phyloP scores from a whole-genome alignment of 2,113 vertebrate species.

The Arizona elegans region DNA sequence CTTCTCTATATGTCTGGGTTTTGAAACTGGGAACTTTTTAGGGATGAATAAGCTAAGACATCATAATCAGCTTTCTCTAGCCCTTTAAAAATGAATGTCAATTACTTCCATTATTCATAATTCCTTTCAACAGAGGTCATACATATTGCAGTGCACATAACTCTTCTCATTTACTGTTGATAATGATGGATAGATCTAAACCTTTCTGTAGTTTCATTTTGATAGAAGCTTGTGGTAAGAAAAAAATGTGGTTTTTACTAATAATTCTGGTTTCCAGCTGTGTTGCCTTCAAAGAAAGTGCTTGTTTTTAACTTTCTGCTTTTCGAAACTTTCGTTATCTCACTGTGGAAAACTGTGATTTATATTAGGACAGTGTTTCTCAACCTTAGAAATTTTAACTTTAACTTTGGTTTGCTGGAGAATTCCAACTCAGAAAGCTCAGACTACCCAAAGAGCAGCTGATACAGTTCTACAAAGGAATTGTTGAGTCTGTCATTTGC shows the following conservation, averaged over 20 bases:
- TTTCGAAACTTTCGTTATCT: not conserved
- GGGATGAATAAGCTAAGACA: not conserved
- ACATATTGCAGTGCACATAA: not conserved
- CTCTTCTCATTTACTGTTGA: not conserved
- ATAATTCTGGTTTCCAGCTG: not conserved
- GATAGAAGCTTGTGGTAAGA: not conserved
- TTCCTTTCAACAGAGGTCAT: not conserved
- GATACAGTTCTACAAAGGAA: no score
- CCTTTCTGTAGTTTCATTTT: not conserved
- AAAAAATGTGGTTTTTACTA: not conserved
- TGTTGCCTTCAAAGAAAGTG: not conserved
- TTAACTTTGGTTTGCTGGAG: not conserved
- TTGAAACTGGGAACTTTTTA: not conserved
- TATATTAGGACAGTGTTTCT: not conserved
- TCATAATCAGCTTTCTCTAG: not conserved
- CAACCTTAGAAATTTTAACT: not conserved
- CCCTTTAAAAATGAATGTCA: not conserved
- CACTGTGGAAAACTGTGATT: not conserved
- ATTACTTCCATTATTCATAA: conserved; percentile 16
- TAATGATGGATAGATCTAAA: not conserved
- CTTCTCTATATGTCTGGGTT: not conserved
- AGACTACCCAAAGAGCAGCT: no score
- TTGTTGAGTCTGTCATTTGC: no score
- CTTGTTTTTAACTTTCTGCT: not conserved
- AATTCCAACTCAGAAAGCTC: not conserved